Conservation (phyloP, 2,797 vertebrate genomes). For the Cirrhinus mrigala region DNA sequence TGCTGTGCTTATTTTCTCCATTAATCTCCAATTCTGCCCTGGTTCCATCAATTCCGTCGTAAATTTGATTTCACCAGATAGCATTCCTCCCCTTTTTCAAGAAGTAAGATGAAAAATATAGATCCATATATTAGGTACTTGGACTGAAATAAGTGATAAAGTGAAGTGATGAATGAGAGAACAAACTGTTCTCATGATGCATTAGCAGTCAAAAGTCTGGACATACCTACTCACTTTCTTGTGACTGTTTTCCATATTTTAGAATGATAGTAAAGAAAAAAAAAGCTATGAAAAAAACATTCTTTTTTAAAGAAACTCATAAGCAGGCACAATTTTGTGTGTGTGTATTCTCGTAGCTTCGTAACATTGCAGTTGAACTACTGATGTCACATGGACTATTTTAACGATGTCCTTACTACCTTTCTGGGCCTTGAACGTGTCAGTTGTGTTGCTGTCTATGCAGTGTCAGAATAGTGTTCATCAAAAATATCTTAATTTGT, state of each 20-base stretch:
- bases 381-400: too few relatives aligned
- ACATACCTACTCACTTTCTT: background rate
- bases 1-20: slow-evolving; percentile 34
- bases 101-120: background rate
- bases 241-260: background rate
- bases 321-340: background rate
- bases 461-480: too few relatives aligned
- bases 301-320: background rate
- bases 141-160: background rate
- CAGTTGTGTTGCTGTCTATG: too few relatives aligned
- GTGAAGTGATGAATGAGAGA: background rate
- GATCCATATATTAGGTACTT: slow-evolving; percentile 7
- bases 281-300: background rate
- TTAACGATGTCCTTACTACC: too few relatives aligned
- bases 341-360: too few relatives aligned
- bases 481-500: too few relatives aligned
- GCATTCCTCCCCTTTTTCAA: slow-evolving; percentile 12
- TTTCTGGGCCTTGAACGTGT: too few relatives aligned
- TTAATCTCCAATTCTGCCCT: slow-evolving; percentile 33
- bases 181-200: background rate
- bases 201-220: slow-evolving; percentile 3
- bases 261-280: background rate
- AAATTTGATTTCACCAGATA: slow-evolving; percentile 33
- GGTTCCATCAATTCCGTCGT: slow-evolving; percentile 21
- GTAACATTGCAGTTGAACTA: too few relatives aligned